phyloP scores from a whole-genome alignment of 2,888 invertebrate species.

The Hanleya hanleyi region DNA sequence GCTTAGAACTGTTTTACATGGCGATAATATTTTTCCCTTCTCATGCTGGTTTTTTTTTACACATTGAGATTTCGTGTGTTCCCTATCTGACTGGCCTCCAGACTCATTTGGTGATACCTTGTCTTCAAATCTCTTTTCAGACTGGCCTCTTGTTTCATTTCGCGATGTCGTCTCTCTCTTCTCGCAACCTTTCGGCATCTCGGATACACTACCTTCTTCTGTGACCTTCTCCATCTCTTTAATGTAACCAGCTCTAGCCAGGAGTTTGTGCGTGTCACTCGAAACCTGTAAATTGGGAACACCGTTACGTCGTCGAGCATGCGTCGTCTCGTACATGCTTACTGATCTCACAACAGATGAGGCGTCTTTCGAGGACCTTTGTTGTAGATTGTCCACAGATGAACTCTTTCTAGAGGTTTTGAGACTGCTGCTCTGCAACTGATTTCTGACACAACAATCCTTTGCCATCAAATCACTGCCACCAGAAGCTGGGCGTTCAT shows the following conservation, averaged over 20 bases:
- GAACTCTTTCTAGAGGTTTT: neutral
- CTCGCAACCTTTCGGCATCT: too few species aligned
- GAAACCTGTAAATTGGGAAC: conserved; percentile 62
- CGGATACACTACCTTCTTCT: too few species aligned
- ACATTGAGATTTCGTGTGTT: too few species aligned
- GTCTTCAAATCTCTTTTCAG: too few species aligned
- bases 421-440: neutral
- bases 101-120: too few species aligned
- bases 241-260: conserved; percentile 61
- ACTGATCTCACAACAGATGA: conserved; percentile 45
- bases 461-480: neutral
- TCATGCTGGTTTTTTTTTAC: too few species aligned
- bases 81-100: too few species aligned
- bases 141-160: too few species aligned
- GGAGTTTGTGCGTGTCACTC: conserved; percentile 58
- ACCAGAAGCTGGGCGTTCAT: neutral
- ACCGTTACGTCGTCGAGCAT: conserved; percentile 29
- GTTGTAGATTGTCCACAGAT: neutral
- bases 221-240: conserved; percentile 15
- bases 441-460: neutral
- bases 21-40: too few species aligned
- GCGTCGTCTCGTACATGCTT: conserved; percentile 41
- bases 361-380: neutral
- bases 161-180: too few species aligned
- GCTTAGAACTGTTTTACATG: too few species aligned